phyloP scores from a whole-genome alignment of 64 coral and sea anemone genomes.

The Pocillopora verrucosa region DNA sequence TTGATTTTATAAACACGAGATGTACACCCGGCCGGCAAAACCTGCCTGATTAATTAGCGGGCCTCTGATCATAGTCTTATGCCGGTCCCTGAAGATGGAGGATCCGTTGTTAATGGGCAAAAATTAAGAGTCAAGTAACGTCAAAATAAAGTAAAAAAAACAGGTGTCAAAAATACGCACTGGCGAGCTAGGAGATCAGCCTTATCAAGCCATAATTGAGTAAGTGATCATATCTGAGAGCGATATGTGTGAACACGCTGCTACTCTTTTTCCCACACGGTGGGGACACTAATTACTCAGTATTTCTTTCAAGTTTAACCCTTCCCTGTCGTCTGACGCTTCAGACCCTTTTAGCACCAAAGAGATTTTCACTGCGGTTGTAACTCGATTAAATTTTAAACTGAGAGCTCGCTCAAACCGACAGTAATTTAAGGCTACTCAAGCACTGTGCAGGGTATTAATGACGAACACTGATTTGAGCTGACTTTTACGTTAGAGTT shows the following conservation, averaged over 20 bases:
- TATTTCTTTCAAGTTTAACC: slow-evolving; percentile 25
- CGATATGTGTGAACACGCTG: slow-evolving; percentile 3
- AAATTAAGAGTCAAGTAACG: not conserved
- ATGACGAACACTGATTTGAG: no score
- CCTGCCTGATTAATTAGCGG: not conserved
- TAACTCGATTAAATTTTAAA: not conserved
- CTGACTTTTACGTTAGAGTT: no score
- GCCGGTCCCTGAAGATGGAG: not conserved
- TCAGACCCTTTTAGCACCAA: not conserved
- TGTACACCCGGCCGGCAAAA: not conserved
- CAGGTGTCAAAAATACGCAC: slow-evolving; percentile 4
- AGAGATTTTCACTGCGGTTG: not conserved
- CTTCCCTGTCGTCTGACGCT: not conserved
- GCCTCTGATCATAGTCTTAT: not conserved
- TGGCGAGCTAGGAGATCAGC: not conserved
- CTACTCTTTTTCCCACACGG: slow-evolving; percentile 1
- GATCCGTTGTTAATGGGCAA: not conserved
- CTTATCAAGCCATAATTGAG: slow-evolving; percentile 10
- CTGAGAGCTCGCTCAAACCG: not conserved
- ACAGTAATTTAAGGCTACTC: no score
- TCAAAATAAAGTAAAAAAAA: not conserved
- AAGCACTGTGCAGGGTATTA: no score
- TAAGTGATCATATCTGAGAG: not conserved
- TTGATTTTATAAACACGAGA: not conserved
- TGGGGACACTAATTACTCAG: not conserved